Percentiles rank a stretch among this genome's conserved stretches.
These are phyloP conservation scores for Ephialtes manifestator DNA, from an alignment of 2,888 invertebrate species.

Conservation along the genomic window DNA sequence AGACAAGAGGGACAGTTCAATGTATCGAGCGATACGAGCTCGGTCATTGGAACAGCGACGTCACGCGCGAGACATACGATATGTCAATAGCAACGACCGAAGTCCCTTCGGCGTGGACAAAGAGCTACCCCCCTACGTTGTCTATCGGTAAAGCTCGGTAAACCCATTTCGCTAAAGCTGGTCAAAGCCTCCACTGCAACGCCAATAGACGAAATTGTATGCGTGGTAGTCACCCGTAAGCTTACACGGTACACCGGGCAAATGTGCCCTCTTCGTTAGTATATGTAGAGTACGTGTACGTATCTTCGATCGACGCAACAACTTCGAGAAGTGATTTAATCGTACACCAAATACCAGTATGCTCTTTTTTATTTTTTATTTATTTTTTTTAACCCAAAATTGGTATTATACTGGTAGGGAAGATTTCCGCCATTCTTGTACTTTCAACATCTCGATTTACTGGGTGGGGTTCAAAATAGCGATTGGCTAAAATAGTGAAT, in stretches of 20 bases:
- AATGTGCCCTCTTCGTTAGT: slow-evolving; percentile 73
- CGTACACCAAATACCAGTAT: neutral
- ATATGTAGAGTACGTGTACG: slow-evolving; percentile 75
- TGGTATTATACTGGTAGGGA: neutral
- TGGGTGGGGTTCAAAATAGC: too few species aligned
- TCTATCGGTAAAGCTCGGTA: slow-evolving; percentile 43
- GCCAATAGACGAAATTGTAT: slow-evolving; percentile 9
- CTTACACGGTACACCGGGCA: slow-evolving; percentile 72
- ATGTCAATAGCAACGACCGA: slow-evolving; percentile 49
- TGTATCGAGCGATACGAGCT: slow-evolving; percentile 45
- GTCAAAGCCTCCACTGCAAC: slow-evolving; percentile 50
- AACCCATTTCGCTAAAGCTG: slow-evolving; percentile 35
- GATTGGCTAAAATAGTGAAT: too few species aligned
- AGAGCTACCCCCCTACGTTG: slow-evolving; percentile 25
- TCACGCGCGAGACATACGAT: slow-evolving; percentile 46
- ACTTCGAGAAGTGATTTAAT: slow-evolving; percentile 37
- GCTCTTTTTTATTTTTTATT: neutral
- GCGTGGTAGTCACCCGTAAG: slow-evolving; percentile 8
- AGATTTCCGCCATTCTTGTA: neutral
- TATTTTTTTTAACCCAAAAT: too few species aligned
- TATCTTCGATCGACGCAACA: slow-evolving; percentile 73
- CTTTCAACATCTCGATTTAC: too few species aligned
- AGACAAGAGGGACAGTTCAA: slow-evolving; percentile 27
- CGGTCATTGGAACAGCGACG: slow-evolving; percentile 42
- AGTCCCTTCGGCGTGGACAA: slow-evolving; percentile 27